phyloP scores from a whole-genome alignment of 2,113 vertebrate species.

The Morone chrysops region DNA sequence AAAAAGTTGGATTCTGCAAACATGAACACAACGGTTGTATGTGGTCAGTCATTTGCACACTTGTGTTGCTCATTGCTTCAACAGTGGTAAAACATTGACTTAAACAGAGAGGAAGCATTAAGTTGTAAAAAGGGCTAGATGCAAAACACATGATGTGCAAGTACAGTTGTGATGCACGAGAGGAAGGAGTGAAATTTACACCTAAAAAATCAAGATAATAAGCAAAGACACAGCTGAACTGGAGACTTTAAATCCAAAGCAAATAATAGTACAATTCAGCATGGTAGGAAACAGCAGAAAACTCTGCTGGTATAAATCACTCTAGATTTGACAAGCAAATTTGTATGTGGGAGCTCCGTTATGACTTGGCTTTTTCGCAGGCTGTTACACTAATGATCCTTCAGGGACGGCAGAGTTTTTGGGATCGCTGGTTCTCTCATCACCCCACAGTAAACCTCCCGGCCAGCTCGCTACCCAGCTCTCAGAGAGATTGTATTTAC shows the following conservation, averaged over 20 bases:
- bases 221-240: not conserved
- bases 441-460: slow-evolving; percentile 46
- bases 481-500: slow-evolving; percentile 71
- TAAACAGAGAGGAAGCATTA: not conserved
- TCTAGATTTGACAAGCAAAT: slow-evolving; percentile 58
- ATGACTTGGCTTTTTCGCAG: slow-evolving; percentile 63
- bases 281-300: slow-evolving; percentile 18
- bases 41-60: not conserved
- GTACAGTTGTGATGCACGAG: not conserved
- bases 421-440: slow-evolving; percentile 73
- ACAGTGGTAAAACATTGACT: not conserved
- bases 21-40: too few relatives aligned
- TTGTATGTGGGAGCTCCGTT: slow-evolving; percentile 53
- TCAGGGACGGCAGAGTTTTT: slow-evolving; percentile 54
- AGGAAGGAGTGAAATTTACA: not conserved
- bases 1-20: not conserved
- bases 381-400: slow-evolving; percentile 63
- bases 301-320: slow-evolving; percentile 46
- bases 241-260: not conserved
- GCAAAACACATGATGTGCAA: not conserved
- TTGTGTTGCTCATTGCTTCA: not conserved
- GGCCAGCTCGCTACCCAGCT: slow-evolving; percentile 7
- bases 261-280: slow-evolving; percentile 15
- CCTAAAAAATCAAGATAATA: not conserved
- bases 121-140: not conserved